Evolutionary conservation across 2,888 invertebrate species (phyloP).

Genomic region (Carterocephalus palaemon): DNA sequence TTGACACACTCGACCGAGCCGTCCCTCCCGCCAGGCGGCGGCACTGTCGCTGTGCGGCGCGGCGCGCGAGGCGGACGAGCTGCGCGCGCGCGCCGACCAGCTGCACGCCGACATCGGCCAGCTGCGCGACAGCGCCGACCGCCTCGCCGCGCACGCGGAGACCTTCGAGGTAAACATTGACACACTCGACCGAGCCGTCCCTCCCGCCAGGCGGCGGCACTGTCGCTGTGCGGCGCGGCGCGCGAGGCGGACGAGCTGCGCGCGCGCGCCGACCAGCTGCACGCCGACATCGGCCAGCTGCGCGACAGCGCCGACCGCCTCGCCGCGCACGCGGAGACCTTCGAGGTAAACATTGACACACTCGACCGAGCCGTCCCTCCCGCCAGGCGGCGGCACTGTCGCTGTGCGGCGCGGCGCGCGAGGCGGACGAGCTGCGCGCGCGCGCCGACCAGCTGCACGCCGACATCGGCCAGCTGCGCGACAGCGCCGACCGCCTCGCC

Average conservation of each 20-base stretch:
- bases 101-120: slow-evolving; percentile 82
- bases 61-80: slow-evolving; percentile 90
- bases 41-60: slow-evolving; percentile 91
- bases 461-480: slow-evolving; percentile 81
- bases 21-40: too few relatives aligned
- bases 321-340: slow-evolving; percentile 83
- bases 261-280: slow-evolving; percentile 82
- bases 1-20: too few relatives aligned
- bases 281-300: slow-evolving; percentile 81
- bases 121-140: slow-evolving; percentile 81
- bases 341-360: slow-evolving; percentile 80
- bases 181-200: too few relatives aligned
- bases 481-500: slow-evolving; percentile 82
- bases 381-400: slow-evolving; percentile 85
- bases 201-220: slow-evolving; percentile 83
- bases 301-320: slow-evolving; percentile 82
- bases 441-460: slow-evolving; percentile 82
- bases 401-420: slow-evolving; percentile 90
- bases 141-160: slow-evolving; percentile 83
- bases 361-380: too few relatives aligned
- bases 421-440: slow-evolving; percentile 88
- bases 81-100: slow-evolving; percentile 82
- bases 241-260: slow-evolving; percentile 91
- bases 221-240: slow-evolving; percentile 90
- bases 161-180: slow-evolving; percentile 81